Base-by-base conservation (phyloP, 1,140 invertebrate species). In the Lasaia peninsularis region DNA sequence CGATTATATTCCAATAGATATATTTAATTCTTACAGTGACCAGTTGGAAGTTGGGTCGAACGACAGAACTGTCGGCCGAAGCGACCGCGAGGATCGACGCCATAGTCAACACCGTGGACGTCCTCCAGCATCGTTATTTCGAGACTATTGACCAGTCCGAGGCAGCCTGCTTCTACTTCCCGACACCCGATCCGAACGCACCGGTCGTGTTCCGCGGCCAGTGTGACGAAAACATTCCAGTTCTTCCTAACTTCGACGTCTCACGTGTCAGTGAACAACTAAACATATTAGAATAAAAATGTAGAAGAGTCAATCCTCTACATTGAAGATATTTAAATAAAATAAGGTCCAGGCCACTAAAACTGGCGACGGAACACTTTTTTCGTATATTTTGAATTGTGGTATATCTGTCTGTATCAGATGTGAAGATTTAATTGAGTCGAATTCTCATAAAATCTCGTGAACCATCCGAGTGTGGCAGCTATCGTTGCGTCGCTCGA, bases 31-130 rank as follows among this genome's bases (percentile, higher is more conserved):
- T 62, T 64, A 62, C 56, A 82, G 79, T 82, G 1, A 73, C 62
- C 60, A 78, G 75, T 56, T 82, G 77, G 77, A 80, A 82, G 44
- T 63, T 80, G 2, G 78, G 78, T 20, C 62, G 74, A 55, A 63
- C 56, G 0, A 62, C 56, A 18, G 7, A 55, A 14, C 58, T 83
- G 18, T 62, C 80, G 2, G 1, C 56, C 20, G 44, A 12, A 20
- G 65, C 69, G 4, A 53, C 48, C 4, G 48, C 52, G 0, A 40
- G 52, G 1, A 78, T 83, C 3, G 66, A 75, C 34, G 62, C 40
- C 2, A 59, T 53, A 18, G 75, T 78, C 0, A 44, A 58, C 0
- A 52, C 28, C 21, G 67, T 76, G 10, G 20, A 52, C 5, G 76
- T 80, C n/a, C 52, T 83, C 1, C 54, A 69, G 8, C 52, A 75